phyloP scores from a whole-genome alignment of 2,888 invertebrate species.

The Apamea epomidion region DNA sequence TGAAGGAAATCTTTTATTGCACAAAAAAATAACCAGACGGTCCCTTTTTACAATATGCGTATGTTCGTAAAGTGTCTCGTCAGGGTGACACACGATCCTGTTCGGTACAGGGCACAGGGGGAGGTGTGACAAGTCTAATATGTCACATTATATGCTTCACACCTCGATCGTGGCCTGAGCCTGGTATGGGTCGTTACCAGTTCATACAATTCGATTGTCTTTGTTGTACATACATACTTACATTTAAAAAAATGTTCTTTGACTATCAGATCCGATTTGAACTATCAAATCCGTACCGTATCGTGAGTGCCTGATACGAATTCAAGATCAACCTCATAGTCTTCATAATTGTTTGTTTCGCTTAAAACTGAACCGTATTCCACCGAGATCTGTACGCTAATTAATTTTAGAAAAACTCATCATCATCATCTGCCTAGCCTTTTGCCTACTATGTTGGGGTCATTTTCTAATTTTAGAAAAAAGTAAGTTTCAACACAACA shows the following conservation, averaged over 20 bases:
- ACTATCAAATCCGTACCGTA: neutral
- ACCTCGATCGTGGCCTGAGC: constrained; percentile 52
- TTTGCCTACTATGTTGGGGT: no score
- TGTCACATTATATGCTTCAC: constrained; percentile 66
- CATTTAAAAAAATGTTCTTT: neutral
- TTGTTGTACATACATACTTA: neutral
- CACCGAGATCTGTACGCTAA: no score
- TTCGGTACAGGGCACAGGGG: constrained; percentile 26
- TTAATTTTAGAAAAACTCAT: no score
- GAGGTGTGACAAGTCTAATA: constrained; percentile 54
- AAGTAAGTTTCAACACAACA: neutral
- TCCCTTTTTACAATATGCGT: constrained; percentile 33
- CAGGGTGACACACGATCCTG: constrained; percentile 47
- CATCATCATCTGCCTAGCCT: no score
- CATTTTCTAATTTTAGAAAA: neutral
- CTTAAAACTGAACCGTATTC: neutral
- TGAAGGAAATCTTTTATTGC: neutral
- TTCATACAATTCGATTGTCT: neutral
- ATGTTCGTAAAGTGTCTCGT: constrained; percentile 44
- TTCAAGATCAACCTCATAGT: neutral
- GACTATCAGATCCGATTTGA: neutral
- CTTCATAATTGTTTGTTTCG: neutral
- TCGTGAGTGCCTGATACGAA: neutral
- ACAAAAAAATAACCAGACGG: constrained; percentile 17
- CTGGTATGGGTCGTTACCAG: constrained; percentile 32